These are phyloP conservation scores for Leptinotarsa defecta DNA, from an alignment of 1,140 invertebrate genomes.

Conservation along the genomic window DNA sequence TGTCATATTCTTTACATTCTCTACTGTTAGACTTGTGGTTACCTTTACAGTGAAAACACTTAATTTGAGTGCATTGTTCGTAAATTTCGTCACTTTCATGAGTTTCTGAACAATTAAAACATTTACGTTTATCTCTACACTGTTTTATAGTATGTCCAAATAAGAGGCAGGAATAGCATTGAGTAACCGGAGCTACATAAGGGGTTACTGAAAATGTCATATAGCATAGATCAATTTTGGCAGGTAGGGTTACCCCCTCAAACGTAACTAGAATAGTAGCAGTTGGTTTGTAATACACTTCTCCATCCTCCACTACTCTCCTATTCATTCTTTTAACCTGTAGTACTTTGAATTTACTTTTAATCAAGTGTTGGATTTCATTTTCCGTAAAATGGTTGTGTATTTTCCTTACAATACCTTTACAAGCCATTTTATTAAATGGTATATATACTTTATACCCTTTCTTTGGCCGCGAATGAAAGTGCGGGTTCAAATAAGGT, in stretches of 20 bases:
- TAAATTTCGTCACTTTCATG: constrained; percentile 6
- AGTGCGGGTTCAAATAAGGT: too few relatives aligned
- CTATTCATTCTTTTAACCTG: neutral
- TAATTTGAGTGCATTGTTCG: neutral
- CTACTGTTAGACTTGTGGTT: constrained; percentile 25
- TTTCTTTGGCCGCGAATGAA: too few relatives aligned
- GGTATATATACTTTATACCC: too few relatives aligned
- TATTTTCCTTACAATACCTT: too few relatives aligned
- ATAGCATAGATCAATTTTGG: neutral
- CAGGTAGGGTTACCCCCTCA: constrained; percentile 18
- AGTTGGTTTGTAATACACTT: neutral
- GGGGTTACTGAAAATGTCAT: neutral
- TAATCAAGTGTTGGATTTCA: too few relatives aligned
- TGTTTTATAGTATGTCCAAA: constrained; percentile 29
- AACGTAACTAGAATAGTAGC: constrained; percentile 5
- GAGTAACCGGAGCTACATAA: neutral
- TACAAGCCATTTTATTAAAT: too few relatives aligned
- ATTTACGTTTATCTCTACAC: constrained; percentile 26
- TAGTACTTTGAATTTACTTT: too few relatives aligned
- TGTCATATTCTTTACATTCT: constrained; percentile 26
- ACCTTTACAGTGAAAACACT: constrained; percentile 23
- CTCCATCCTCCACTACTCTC: neutral
- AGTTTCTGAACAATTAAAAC: constrained; percentile 23
- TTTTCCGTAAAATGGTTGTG: too few relatives aligned
- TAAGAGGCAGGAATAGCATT: constrained; percentile 24